A percentile compares a stretch with the other conserved stretches of the same genome.
phyloP scores from a whole-genome alignment of 2,113 vertebrate genomes.

The Callithrix jacchus region DNA sequence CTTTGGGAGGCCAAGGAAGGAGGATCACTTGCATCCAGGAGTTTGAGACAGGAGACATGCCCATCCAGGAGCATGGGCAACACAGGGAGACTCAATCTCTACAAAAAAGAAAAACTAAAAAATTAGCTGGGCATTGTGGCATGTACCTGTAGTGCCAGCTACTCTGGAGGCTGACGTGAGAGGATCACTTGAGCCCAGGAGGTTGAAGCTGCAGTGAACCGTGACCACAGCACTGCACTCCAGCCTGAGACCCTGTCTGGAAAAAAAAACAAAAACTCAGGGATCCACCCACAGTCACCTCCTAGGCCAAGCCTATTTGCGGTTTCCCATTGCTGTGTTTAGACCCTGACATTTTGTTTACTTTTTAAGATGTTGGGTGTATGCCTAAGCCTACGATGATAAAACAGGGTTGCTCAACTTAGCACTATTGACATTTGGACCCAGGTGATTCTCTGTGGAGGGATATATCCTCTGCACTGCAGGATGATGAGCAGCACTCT shows the following conservation, averaged over 20 bases:
- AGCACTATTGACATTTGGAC: neutral
- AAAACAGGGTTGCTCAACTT: neutral
- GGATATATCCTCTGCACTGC: too few species aligned
- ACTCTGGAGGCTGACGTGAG: neutral
- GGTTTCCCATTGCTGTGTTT: neutral
- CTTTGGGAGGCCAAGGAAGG: too few species aligned
- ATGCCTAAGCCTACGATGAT: neutral
- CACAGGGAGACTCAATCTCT: neutral
- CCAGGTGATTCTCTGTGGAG: neutral
- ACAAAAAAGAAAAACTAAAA: neutral
- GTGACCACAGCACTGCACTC: neutral
- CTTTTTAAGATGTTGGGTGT: neutral
- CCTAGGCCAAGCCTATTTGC: neutral
- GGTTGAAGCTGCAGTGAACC: neutral
- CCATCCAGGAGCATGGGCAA: neutral
- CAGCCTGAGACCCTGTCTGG: neutral
- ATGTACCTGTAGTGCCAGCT: neutral
- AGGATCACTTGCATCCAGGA: too few species aligned
- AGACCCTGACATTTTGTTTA: neutral
- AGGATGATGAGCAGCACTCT: rapidly evolving
- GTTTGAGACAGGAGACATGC: too few species aligned
- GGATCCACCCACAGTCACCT: neutral
- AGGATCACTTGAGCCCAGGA: neutral
- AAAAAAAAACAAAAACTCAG: neutral
- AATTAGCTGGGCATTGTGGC: neutral